Percentiles rank a stretch among this genome's conserved stretches.
Evolutionary conservation across 2,113 vertebrate genomes (phyloP).

Genomic region (Madoqua kirkii): DNA sequence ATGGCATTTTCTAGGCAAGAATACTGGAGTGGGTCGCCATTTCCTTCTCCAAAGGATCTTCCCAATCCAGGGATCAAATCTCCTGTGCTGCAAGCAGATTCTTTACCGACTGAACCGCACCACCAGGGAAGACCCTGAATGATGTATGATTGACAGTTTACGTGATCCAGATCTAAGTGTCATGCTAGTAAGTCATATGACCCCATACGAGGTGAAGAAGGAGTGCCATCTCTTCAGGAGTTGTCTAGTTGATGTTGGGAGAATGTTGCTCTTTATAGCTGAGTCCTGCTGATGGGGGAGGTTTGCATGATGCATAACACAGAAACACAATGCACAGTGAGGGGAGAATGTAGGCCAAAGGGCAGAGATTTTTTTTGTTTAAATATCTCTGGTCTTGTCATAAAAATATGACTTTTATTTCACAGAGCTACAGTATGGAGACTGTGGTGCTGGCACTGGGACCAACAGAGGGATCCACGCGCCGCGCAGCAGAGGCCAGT

Average conservation of each 20-base stretch:
- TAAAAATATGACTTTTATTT: not conserved
- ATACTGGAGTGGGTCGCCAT: not conserved
- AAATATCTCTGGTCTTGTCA: not conserved
- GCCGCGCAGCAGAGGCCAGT: not conserved
- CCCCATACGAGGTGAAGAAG: not conserved
- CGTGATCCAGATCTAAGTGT: not conserved
- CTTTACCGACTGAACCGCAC: not conserved
- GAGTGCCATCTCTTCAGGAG: not conserved
- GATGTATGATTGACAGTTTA: not conserved
- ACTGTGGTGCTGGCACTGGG: not conserved
- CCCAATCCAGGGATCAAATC: not conserved
- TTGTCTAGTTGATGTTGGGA: not conserved
- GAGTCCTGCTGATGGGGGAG: not conserved
- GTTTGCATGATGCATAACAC: not conserved
- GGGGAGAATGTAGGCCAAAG: not conserved
- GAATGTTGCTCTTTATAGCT: not conserved
- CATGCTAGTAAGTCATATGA: not conserved
- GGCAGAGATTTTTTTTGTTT: not conserved
- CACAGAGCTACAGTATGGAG: not conserved
- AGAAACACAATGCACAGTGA: not conserved
- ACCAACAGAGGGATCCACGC: rapidly evolving
- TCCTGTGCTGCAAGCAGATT: not conserved
- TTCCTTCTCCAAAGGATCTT: not conserved
- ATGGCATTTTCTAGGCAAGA: not conserved
- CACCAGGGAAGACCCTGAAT: not conserved